Evolutionary conservation across 2,888 invertebrate species (phyloP).

Genomic region (Sepioteuthis lessoniana): DNA sequence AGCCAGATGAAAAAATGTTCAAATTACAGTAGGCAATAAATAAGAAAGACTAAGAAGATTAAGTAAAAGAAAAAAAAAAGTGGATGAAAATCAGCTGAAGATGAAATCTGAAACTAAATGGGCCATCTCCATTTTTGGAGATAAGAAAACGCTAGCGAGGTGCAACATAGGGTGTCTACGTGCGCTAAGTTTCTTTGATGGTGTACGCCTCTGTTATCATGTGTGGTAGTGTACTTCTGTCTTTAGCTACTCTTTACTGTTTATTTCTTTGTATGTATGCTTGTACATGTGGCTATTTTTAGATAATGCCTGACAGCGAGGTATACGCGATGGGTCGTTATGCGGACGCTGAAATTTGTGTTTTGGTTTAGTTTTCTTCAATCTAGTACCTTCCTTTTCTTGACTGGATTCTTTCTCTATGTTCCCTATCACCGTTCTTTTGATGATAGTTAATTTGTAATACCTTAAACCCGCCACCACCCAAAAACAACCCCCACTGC

Average conservation of each 20-base stretch:
- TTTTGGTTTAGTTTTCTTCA: neutral
- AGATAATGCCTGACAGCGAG: neutral
- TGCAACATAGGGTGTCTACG: no score
- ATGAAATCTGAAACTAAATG: neutral
- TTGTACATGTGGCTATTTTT: neutral
- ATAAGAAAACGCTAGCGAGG: neutral
- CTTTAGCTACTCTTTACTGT: neutral
- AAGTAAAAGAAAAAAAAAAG: neutral
- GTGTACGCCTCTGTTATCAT: neutral
- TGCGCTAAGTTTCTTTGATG: no score
- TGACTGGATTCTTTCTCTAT: neutral
- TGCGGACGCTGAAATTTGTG: neutral
- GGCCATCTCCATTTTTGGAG: slow-evolving; percentile 15
- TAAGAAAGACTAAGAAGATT: neutral
- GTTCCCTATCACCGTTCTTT: neutral
- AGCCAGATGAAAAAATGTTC: neutral
- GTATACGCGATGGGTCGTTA: neutral
- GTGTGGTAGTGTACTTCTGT: neutral
- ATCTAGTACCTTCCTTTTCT: neutral
- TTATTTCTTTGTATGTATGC: neutral
- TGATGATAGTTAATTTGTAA: neutral
- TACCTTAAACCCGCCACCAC: neutral
- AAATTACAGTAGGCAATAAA: neutral
- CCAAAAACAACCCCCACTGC: no score
- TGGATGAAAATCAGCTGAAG: neutral